These are phyloP conservation scores for Rhaphigaster nebulosa DNA, from an alignment of 2,888 invertebrate species.

Conservation along the genomic window DNA sequence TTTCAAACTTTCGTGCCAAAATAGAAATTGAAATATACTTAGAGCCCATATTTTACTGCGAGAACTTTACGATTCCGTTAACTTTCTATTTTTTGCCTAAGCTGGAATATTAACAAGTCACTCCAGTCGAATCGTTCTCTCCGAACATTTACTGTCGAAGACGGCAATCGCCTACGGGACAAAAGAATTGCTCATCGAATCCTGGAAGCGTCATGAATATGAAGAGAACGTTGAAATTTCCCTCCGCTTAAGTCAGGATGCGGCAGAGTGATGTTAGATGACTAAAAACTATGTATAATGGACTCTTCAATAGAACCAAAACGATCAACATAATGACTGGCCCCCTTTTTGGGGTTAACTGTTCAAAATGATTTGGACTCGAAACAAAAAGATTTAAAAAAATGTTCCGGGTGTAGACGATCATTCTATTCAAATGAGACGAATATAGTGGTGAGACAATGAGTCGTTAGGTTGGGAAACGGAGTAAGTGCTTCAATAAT, in stretches of 20 bases:
- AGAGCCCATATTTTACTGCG: not conserved
- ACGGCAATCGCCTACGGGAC: not conserved
- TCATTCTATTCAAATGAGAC: constrained; percentile 32
- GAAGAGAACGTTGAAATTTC: not conserved
- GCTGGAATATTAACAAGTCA: not conserved
- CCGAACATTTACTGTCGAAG: not conserved
- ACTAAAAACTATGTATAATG: not conserved
- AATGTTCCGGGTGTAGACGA: not conserved
- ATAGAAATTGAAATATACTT: not conserved
- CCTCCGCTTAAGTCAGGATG: not conserved
- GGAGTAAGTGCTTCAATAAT: constrained; percentile 18
- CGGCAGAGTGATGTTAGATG: not conserved
- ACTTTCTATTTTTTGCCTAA: not conserved
- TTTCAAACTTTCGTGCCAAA: not conserved
- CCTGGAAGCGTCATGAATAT: constrained; percentile 14
- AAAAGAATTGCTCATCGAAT: constrained; percentile 29
- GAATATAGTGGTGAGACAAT: not conserved
- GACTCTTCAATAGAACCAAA: not conserved
- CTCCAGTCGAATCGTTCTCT: not conserved
- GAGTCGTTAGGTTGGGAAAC: constrained; percentile 16
- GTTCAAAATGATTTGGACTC: not conserved
- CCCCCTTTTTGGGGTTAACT: not conserved
- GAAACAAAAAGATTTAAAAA: constrained; percentile 37
- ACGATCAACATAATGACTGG: not conserved
- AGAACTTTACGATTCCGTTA: not conserved